Evolutionary conservation across 2,888 invertebrate species (phyloP).

Genomic region (Mycalesis mineus): DNA sequence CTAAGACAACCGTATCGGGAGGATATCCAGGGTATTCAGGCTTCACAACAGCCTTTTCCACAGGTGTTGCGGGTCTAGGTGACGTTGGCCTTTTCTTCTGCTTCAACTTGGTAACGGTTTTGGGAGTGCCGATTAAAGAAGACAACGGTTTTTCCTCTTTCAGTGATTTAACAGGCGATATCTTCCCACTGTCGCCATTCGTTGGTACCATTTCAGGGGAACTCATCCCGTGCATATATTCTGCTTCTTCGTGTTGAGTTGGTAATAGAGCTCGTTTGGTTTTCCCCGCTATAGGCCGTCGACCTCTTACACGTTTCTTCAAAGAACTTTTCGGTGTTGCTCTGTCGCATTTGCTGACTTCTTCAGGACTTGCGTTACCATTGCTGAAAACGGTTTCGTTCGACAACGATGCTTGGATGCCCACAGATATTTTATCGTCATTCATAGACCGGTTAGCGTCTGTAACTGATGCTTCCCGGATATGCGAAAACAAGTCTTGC

Average conservation of each 20-base stretch:
- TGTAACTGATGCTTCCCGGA: constrained; percentile 52
- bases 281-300: constrained; percentile 63
- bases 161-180: constrained; percentile 52
- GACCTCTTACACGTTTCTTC: constrained; percentile 67
- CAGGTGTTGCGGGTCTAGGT: constrained; percentile 66
- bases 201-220: constrained; percentile 72
- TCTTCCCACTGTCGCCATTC: constrained; percentile 55
- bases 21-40: constrained; percentile 59
- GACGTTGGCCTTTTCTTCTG: constrained; percentile 64
- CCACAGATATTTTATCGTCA: constrained; percentile 66
- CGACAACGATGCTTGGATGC: constrained; percentile 57
- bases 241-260: constrained; percentile 65
- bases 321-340: constrained; percentile 75
- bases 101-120: constrained; percentile 65
- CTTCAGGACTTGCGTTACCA: constrained; percentile 67
- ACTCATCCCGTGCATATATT: constrained; percentile 66
- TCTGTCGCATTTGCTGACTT: constrained; percentile 60
- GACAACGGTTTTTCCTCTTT: constrained; percentile 64
- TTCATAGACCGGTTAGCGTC: constrained; percentile 49
- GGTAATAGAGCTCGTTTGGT: constrained; percentile 66
- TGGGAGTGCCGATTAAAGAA: constrained; percentile 59
- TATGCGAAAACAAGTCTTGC: constrained; percentile 65
- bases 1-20: constrained; percentile 76
- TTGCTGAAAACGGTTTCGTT: constrained; percentile 53
- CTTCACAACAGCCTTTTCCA: constrained; percentile 55